These are phyloP conservation scores for Ammospiza nelsoni DNA, from an alignment of 2,113 vertebrate species.

Conservation along the genomic window DNA sequence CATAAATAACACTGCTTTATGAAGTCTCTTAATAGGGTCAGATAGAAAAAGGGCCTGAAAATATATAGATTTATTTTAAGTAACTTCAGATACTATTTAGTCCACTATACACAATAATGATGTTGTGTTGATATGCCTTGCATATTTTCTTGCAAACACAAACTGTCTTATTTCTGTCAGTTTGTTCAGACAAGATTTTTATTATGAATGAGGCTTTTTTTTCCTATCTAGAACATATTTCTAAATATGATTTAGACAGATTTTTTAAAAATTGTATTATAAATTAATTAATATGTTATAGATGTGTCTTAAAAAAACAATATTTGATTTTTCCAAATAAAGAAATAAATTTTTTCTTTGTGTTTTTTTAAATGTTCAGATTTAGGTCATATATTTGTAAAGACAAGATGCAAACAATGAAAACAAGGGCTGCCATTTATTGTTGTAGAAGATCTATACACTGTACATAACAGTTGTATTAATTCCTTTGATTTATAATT, in stretches of 20 bases:
- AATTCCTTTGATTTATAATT: background rate
- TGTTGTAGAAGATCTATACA: background rate
- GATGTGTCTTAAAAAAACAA: background rate
- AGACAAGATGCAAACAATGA: background rate
- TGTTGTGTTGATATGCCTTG: accelerated
- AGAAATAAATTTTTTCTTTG: background rate
- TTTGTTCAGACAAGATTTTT: background rate
- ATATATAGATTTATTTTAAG: background rate
- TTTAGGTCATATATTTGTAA: background rate
- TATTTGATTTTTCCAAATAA: background rate
- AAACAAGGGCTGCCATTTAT: background rate
- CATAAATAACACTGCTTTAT: background rate
- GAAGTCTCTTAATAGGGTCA: background rate
- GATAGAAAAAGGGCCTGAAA: background rate
- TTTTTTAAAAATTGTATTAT: background rate
- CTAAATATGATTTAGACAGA: background rate
- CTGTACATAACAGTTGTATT: background rate
- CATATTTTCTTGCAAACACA: background rate
- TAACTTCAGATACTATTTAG: background rate
- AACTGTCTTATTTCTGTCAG: background rate
- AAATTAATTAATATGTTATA: background rate
- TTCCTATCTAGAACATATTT: background rate
- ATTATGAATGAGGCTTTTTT: accelerated
- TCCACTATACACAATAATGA: background rate
- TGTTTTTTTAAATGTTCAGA: background rate